Conservation (phyloP, 2,888 invertebrate species). For the Himalopsyche anomala region DNA sequence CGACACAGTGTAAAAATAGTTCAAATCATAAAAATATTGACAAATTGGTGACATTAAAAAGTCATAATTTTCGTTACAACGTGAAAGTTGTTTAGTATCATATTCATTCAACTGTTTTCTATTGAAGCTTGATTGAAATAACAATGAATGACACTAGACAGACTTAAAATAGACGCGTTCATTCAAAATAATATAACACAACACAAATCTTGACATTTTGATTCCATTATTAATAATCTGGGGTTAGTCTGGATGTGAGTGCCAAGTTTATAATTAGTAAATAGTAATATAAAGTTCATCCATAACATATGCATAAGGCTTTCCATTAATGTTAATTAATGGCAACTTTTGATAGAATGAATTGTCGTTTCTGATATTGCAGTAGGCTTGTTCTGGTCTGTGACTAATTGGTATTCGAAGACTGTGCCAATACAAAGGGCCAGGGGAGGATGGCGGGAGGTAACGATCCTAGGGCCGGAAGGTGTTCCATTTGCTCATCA, state of each 20-base stretch:
- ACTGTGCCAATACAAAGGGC: conserved; percentile 38
- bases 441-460: conserved; percentile 56
- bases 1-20: too few species aligned
- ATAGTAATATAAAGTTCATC: not conserved
- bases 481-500: conserved; percentile 78
- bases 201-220: too few species aligned
- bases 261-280: conserved; percentile 9
- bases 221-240: too few species aligned
- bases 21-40: too few species aligned
- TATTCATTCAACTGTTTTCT: too few species aligned
- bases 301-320: not conserved
- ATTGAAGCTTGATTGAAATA: too few species aligned
- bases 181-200: too few species aligned
- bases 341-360: not conserved
- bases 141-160: too few species aligned
- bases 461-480: not conserved
- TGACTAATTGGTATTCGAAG: conserved; percentile 43
- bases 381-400: conserved; percentile 41
- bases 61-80: too few species aligned
- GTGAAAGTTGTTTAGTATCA: too few species aligned
- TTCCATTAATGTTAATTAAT: not conserved
- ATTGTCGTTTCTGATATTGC: not conserved
- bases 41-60: too few species aligned
- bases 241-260: not conserved
- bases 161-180: too few species aligned